These are phyloP conservation scores for Eurytoma adleriae DNA, from an alignment of 2,888 invertebrate species.

Conservation along the genomic window DNA sequence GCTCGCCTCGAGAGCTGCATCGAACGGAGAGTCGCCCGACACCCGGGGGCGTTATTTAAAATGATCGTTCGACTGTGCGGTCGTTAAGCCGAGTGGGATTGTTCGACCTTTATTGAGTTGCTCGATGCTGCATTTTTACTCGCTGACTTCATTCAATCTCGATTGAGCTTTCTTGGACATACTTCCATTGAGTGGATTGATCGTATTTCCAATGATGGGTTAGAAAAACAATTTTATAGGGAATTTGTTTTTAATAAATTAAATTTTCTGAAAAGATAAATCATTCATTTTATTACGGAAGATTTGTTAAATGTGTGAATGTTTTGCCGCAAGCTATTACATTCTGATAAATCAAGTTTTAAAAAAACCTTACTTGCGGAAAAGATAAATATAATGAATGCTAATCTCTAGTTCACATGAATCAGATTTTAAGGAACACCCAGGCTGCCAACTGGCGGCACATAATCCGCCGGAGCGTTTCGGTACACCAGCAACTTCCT, in stretches of 20 bases:
- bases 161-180: too few species aligned
- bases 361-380: not conserved
- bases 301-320: not conserved
- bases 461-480: not conserved
- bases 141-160: too few species aligned
- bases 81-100: slow-evolving; percentile 13
- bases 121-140: not conserved
- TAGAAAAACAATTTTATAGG: too few species aligned
- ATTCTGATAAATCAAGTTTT: slow-evolving; percentile 22
- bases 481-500: not conserved
- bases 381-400: slow-evolving; percentile 39
- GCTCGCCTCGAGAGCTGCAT: not conserved
- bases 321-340: not conserved
- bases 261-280: too few species aligned
- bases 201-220: too few species aligned
- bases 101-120: slow-evolving; percentile 16
- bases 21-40: not conserved
- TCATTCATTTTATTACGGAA: too few species aligned
- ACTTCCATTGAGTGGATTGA: too few species aligned
- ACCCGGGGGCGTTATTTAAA: slow-evolving; percentile 24
- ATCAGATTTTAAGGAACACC: slow-evolving; percentile 34
- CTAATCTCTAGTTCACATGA: slow-evolving; percentile 31
- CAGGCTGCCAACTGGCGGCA: slow-evolving; percentile 8
- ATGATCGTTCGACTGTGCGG: not conserved
- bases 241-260: too few species aligned